These are phyloP conservation scores for Paralichthys olivaceus DNA, from an alignment of 2,113 vertebrate genomes.

Conservation along the genomic window DNA sequence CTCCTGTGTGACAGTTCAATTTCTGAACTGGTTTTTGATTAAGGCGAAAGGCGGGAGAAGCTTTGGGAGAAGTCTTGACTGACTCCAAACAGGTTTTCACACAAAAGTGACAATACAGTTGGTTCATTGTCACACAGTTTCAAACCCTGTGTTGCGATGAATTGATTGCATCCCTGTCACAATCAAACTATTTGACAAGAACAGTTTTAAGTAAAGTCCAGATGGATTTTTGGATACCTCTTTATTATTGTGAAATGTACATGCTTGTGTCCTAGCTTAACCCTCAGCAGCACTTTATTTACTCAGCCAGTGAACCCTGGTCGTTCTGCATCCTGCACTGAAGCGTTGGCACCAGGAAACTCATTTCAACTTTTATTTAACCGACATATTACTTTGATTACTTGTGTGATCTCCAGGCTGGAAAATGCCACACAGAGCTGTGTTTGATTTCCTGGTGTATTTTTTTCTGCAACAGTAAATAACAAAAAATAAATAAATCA, in stretches of 20 bases:
- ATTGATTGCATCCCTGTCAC: background rate
- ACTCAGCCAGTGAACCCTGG: conserved; percentile 23
- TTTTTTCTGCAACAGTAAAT: background rate
- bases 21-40: conserved; percentile 76
- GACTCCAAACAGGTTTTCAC: conserved; percentile 35
- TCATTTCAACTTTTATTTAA: conserved; percentile 63
- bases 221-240: background rate
- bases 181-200: background rate
- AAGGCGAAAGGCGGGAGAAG: conserved; percentile 31
- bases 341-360: conserved; percentile 28
- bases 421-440: conserved; percentile 66
- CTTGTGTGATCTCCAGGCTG: conserved; percentile 58
- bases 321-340: conserved; percentile 36
- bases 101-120: conserved; percentile 11
- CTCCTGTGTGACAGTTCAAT: conserved; percentile 73
- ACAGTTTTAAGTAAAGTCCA: background rate
- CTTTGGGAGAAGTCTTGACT: conserved; percentile 44
- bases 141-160: conserved; percentile 1
- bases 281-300: conserved; percentile 31
- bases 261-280: too few species aligned
- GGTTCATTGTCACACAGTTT: conserved; percentile 44
- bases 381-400: conserved; percentile 58
- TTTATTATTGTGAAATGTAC: background rate
- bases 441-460: conserved; percentile 25
- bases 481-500: background rate